phyloP scores from a whole-genome alignment of 1,140 invertebrate genomes.

The Cotesia chilonis region DNA sequence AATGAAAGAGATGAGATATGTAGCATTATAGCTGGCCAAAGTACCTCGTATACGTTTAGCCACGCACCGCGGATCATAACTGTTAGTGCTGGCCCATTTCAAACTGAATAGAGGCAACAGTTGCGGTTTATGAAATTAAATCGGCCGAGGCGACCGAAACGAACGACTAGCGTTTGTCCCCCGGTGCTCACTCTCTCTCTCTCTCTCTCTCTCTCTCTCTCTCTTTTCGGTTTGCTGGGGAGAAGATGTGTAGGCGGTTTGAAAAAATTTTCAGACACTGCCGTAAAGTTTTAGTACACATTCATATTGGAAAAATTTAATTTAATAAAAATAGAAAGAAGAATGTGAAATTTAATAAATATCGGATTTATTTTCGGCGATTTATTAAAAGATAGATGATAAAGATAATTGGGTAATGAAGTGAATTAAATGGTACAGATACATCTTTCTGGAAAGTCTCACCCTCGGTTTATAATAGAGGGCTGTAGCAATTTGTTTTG shows the following conservation, averaged over 20 bases:
- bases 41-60: constrained; percentile 20
- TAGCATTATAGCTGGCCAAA: constrained; percentile 18
- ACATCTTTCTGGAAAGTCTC: too few relatives aligned
- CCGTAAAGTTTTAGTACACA: too few relatives aligned
- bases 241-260: constrained; percentile 34
- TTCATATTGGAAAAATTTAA: too few relatives aligned
- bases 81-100: constrained; percentile 57
- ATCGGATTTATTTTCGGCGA: too few relatives aligned
- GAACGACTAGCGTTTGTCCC: constrained; percentile 43
- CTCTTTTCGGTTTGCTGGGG: constrained; percentile 15
- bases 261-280: constrained; percentile 40
- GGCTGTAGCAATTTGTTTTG: not conserved
- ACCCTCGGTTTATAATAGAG: too few relatives aligned
- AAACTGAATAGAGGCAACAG: constrained; percentile 63
- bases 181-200: not conserved
- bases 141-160: constrained; percentile 53
- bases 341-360: too few relatives aligned
- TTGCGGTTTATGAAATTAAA: constrained; percentile 67
- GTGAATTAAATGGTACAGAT: too few relatives aligned
- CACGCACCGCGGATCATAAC: constrained; percentile 52
- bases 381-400: too few relatives aligned
- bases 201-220: not conserved
- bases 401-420: too few relatives aligned
- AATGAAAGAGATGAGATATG: not conserved
- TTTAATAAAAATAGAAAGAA: too few relatives aligned